Conservation (phyloP, 2,113 vertebrate species). For the Potamarius usumacintae region DNA sequence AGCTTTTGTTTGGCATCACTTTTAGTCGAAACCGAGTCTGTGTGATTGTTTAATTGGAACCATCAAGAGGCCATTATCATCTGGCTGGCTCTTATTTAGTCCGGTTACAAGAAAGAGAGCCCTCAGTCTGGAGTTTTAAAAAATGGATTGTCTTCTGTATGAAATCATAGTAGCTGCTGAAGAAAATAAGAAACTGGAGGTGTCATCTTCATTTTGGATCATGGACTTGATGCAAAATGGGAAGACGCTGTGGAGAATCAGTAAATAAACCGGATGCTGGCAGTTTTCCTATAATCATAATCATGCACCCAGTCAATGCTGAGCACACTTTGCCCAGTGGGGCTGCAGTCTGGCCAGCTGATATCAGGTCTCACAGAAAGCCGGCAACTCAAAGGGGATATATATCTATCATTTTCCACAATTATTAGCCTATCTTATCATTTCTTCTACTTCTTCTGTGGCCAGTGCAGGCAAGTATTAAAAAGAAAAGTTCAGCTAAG, state of each 20-base stretch:
- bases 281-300: conserved; percentile 54
- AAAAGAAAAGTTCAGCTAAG: background rate
- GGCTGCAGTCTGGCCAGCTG: conserved; percentile 36
- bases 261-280: conserved; percentile 55
- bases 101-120: conserved; percentile 22
- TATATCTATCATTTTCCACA: conserved; percentile 41
- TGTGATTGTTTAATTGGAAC: conserved; percentile 46
- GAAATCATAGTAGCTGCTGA: conserved; percentile 52
- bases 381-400: conserved; percentile 32
- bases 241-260: conserved; percentile 45
- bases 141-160: conserved; percentile 40
- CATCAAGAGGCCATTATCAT: conserved; percentile 48
- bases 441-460: conserved; percentile 32
- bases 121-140: conserved; percentile 31
- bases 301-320: conserved; percentile 35
- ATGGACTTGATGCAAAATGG: conserved; percentile 46
- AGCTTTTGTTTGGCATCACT: conserved; percentile 18
- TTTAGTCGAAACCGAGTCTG: conserved; percentile 14
- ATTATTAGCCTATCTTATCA: conserved; percentile 44
- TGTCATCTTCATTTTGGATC: conserved; percentile 54
- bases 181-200: conserved; percentile 44
- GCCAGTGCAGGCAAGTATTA: background rate
- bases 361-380: conserved; percentile 48
- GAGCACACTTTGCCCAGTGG: conserved; percentile 31
- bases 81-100: conserved; percentile 37